phyloP scores from a whole-genome alignment of 2,797 vertebrate species.

The Ciconia nigra region DNA sequence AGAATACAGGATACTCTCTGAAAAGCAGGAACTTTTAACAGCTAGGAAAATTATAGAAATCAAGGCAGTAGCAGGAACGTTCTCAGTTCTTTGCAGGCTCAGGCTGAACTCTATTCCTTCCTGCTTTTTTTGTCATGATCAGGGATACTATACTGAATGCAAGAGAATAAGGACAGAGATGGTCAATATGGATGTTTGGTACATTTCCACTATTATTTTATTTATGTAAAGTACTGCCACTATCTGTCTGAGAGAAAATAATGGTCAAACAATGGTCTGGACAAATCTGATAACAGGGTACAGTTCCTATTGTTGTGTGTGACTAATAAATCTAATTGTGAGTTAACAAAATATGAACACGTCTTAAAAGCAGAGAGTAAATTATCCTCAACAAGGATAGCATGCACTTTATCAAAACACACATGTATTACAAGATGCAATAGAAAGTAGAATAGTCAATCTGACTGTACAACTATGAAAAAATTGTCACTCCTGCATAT shows the following conservation, averaged over 20 bases:
- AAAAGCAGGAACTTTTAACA: background rate
- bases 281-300: background rate
- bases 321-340: background rate
- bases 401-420: background rate
- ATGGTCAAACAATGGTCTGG: background rate
- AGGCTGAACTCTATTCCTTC: background rate
- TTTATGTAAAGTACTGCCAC: background rate
- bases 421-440: background rate
- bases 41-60: background rate
- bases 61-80: background rate
- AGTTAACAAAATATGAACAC: background rate
- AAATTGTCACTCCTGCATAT: background rate
- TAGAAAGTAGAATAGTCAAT: background rate
- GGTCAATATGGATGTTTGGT: background rate
- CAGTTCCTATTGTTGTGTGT: background rate
- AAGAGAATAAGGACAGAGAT: background rate
- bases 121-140: background rate
- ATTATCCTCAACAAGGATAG: background rate
- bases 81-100: background rate
- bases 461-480: background rate
- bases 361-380: background rate
- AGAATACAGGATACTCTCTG: background rate
- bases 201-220: background rate
- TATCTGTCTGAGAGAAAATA: background rate
- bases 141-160: background rate